phyloP scores from a whole-genome alignment of 2,797 vertebrate species.

The Octomys mimax region DNA sequence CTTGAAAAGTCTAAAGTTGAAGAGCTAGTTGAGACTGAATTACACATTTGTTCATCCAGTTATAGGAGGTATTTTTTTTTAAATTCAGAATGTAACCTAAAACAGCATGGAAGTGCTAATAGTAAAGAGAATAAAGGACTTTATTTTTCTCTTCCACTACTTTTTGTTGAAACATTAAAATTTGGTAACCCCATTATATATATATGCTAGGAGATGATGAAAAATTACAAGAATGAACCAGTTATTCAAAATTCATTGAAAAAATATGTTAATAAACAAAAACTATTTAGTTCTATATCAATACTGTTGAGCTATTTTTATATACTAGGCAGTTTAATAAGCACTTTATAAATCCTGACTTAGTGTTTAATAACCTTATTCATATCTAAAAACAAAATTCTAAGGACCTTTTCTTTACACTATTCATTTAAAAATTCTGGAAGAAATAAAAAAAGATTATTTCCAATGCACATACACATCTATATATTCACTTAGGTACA shows the following conservation, averaged over 20 bases:
- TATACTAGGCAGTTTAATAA: not conserved
- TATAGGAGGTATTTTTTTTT: not conserved
- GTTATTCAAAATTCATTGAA: not conserved
- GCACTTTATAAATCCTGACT: not conserved
- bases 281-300: not conserved
- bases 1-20: not conserved
- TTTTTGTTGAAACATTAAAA: not conserved
- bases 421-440: not conserved
- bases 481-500: not conserved
- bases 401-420: not conserved
- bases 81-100: not conserved
- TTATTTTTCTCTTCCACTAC: not conserved
- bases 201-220: not conserved
- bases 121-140: not conserved
- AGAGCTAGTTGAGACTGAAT: not conserved
- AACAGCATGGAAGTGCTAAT: not conserved
- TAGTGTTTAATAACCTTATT: not conserved
- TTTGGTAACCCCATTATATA: not conserved
- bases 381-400: conserved; percentile 16
- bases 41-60: not conserved
- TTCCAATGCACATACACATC: not conserved
- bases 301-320: not conserved
- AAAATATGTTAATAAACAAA: not conserved
- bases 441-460: not conserved
- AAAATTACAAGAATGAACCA: not conserved